These are phyloP conservation scores for Drosophila nannoptera DNA, from an alignment of 1,140 invertebrate genomes.

Conservation along the genomic window DNA sequence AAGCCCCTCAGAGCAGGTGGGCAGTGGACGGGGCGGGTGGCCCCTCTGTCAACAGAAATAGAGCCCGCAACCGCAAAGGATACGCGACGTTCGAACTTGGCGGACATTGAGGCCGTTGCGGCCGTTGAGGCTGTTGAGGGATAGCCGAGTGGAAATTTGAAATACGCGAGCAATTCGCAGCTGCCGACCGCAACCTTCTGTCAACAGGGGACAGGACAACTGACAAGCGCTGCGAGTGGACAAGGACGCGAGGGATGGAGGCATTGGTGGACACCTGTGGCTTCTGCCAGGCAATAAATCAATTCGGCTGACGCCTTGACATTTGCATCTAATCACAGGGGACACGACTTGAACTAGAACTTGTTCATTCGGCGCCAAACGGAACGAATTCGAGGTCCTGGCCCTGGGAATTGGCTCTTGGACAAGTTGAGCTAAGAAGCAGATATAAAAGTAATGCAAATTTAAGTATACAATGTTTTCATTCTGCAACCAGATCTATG, in stretches of 20 bases:
- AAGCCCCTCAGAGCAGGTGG: background rate
- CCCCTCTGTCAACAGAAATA: conserved; percentile 30
- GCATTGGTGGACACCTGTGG: conserved; percentile 46
- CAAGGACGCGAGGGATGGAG: conserved; percentile 7
- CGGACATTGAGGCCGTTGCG: conserved; percentile 23
- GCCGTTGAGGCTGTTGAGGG: conserved; percentile 24
- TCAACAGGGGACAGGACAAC: conserved; percentile 39
- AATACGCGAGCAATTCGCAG: conserved; percentile 25
- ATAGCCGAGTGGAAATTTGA: conserved; percentile 34
- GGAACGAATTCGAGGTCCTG: background rate
- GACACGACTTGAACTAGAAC: conserved; percentile 22
- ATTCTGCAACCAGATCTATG: too few species aligned
- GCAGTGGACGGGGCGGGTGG: conserved; percentile 2
- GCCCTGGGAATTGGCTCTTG: background rate
- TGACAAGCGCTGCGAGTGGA: conserved; percentile 15
- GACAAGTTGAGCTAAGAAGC: background rate
- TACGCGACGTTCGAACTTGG: conserved; percentile 34
- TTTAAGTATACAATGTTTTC: too few species aligned
- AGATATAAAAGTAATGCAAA: background rate
- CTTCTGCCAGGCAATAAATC: conserved; percentile 46
- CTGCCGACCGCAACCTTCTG: conserved; percentile 37
- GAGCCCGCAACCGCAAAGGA: conserved; percentile 40
- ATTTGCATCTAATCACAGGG: conserved; percentile 33
- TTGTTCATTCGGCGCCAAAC: conserved; percentile 7
- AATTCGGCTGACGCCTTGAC: conserved; percentile 44